Evolutionary conservation across 2,113 vertebrate genomes (phyloP).

Genomic region (Cariama cristata): DNA sequence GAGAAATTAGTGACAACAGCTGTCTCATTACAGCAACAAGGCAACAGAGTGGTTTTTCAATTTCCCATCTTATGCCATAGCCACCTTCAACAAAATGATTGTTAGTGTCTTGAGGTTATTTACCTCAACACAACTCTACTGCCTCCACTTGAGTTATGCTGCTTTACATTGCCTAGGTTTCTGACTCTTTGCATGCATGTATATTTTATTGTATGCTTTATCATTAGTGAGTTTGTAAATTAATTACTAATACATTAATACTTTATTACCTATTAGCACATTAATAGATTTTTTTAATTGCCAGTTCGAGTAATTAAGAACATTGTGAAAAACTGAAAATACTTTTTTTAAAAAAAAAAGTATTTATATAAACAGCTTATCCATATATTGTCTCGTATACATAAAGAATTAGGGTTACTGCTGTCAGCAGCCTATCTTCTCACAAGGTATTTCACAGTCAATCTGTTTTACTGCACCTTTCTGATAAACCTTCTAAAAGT

Average conservation of each 20-base stretch:
- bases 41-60: neutral
- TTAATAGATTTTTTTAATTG: neutral
- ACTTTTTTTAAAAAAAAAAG: neutral
- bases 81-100: neutral
- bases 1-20: neutral
- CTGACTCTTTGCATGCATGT: neutral
- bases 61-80: neutral
- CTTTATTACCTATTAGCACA: neutral
- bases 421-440: neutral
- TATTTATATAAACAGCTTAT: neutral
- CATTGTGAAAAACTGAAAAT: accelerated
- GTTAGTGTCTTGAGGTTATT: neutral
- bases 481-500: neutral
- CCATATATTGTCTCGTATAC: neutral
- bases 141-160: neutral
- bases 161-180: neutral
- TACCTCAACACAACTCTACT: neutral
- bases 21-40: neutral
- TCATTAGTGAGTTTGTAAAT: neutral
- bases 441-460: neutral
- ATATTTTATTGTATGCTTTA: neutral
- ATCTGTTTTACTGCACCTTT: neutral
- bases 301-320: neutral
- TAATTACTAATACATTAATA: neutral
- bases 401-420: neutral